These are phyloP conservation scores for Cantharis flavilabris DNA, from an alignment of 2,888 invertebrate genomes.

Conservation along the genomic window DNA sequence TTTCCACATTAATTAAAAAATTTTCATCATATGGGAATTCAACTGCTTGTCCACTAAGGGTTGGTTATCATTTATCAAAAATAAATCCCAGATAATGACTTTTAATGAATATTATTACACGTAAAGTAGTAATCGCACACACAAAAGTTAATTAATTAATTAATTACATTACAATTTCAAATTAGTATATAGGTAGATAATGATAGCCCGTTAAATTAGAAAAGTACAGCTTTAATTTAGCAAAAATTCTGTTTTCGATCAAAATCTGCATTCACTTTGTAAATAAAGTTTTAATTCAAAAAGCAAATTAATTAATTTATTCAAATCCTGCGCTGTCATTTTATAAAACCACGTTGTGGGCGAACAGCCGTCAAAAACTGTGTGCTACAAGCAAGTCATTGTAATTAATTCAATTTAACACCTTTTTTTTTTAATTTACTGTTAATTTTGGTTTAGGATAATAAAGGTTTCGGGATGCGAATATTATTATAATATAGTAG, in stretches of 20 bases:
- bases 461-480: too few species aligned
- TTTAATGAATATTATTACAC: not conserved
- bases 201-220: not conserved
- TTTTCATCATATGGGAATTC: not conserved
- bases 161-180: not conserved
- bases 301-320: not conserved
- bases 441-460: not conserved
- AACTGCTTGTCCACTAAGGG: not conserved
- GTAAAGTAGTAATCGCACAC: conserved; percentile 8
- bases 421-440: not conserved
- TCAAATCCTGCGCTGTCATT: not conserved
- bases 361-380: not conserved
- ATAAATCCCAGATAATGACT: not conserved
- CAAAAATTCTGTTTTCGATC: not conserved
- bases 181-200: not conserved
- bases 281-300: not conserved
- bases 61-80: too few species aligned
- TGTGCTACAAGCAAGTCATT: not conserved
- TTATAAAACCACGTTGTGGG: not conserved
- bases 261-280: not conserved
- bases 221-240: not conserved
- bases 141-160: conserved; percentile 5
- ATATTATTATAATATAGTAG: too few species aligned
- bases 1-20: not conserved
- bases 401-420: not conserved